These are phyloP conservation scores for Seriola quinqueradiata DNA, from an alignment of 2,113 vertebrate species.

Conservation along the genomic window DNA sequence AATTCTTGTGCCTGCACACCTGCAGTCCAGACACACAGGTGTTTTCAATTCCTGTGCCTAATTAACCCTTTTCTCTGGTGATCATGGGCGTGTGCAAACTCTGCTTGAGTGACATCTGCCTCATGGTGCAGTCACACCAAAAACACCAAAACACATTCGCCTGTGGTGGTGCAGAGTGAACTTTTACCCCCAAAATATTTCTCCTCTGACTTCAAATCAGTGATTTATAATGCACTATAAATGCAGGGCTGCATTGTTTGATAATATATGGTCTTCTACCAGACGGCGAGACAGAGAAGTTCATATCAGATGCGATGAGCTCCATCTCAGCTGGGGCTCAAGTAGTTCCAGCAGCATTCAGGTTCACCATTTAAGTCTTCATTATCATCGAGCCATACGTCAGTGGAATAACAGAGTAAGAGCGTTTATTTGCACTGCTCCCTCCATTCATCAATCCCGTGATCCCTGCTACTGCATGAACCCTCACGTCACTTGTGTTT, in stretches of 20 bases:
- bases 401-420: constrained; percentile 73
- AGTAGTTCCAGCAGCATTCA: constrained; percentile 46
- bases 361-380: constrained; percentile 30
- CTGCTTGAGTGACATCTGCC: background rate
- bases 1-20: background rate
- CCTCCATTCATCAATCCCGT: constrained; percentile 65
- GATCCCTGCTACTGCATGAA: constrained; percentile 70
- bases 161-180: too few relatives aligned
- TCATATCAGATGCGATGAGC: background rate
- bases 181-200: too few relatives aligned
- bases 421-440: constrained; percentile 75
- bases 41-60: background rate
- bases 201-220: background rate
- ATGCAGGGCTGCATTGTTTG: background rate
- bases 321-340: constrained; percentile 24
- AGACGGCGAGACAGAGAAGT: constrained; percentile 13
- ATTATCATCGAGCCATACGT: constrained; percentile 61
- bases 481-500: constrained; percentile 57
- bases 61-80: background rate
- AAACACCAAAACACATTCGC: too few relatives aligned
- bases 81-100: background rate
- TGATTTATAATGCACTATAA: background rate
- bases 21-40: too few relatives aligned
- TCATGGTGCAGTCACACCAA: too few relatives aligned
- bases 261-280: background rate